Evolutionary conservation across 2,113 vertebrate genomes (phyloP), one percentile per base, ranked within the genome.

Genomic region (Triplophysa rosa): DNA sequence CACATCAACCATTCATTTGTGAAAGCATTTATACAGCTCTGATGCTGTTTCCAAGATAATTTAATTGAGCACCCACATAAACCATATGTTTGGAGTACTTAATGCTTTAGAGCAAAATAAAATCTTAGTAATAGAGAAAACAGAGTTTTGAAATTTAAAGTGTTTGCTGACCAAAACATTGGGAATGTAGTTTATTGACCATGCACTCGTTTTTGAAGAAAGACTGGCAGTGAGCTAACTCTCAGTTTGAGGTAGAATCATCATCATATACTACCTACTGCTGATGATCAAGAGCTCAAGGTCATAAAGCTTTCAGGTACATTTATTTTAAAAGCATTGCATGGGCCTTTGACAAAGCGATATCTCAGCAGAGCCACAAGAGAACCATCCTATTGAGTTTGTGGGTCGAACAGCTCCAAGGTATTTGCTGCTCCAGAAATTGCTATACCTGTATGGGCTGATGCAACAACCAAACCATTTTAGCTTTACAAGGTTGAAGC

Each of bases 401-500:
- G 40, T 13, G 64, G 19, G 65, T 67, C 37, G 3, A 21, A 67
- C 40, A 45, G 65, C 65, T 67, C 5, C 4, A 42, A 23, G 40
- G 37, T 67, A 45, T 67, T 21, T 21, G 65, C 37, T 66, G 37
- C 13, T 42, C 37, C 33, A 42, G 64, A 42, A 66, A 66, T 42
- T n/a, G 19, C 40, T 45, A n/a, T 67, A 23, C 40, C 11, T 67
- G n/a, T 45, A 67, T 23, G 37, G 65, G 65, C 65, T 67, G 40
- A 67, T 67, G 65, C 45, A 67, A 67, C 40, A 67, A n/a, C n/a
- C 65, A 45, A 45, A 67, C 12, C 37, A 42, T 21, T 67, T 67
- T 67, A 67, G n/a, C 45, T 67, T 67, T 45, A 67, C 14, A 67
- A 67, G 45, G 65, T 23, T 42, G 6, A 67, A 67, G 65, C 8